Base-by-base conservation (phyloP, 2,113 vertebrate species). In the Caranx melampygus region DNA sequence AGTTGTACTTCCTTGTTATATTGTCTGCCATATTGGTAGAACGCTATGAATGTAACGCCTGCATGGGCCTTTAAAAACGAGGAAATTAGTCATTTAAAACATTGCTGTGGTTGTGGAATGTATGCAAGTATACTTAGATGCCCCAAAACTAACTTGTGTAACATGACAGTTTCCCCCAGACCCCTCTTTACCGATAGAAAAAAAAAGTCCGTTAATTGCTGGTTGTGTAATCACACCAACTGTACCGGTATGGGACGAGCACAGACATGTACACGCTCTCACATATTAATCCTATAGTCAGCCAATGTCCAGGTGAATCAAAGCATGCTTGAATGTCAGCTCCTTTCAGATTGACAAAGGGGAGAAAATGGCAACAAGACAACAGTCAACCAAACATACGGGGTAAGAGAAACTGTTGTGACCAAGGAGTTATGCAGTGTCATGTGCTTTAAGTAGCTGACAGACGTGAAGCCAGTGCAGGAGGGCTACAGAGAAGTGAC, bases 1-100 rank as follows among this genome's bases (percentile, higher is more conserved):
- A 87, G 85, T 89, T 81, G 60, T 87, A 59, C 75, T 86, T 91
- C 87, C 82, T 85, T 92, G 74, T 91, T 79, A 68, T 93, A 87
- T 83, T 90, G 85, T 94, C 93, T 94, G 94, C 94, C 94, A 95
- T 94, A 94, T 95, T 95, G 95, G 94, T 91, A 89, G 93, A 92
- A 78, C 33, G 72, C 83, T 87, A 87, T 93, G 92, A 94, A 94
- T 94, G 92, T 94, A 93, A 87, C 42, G 92, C 91, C 92, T 92
- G 86, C 75, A 88, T 35, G 79, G 92, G 91, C 87, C 91, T 90
- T 92, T 87, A 75, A 86, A 82, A 82, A 87, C 59, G 68, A 87
- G 72, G 69, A 85, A 65, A 81, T 82, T 74, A 65, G 83, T 87
- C 66, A 81, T 75, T 61, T 65, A 71, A 89, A 75, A 79, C 44